phyloP scores from a whole-genome alignment of 1,140 invertebrate species.

The Macrocentrus cingulum region DNA sequence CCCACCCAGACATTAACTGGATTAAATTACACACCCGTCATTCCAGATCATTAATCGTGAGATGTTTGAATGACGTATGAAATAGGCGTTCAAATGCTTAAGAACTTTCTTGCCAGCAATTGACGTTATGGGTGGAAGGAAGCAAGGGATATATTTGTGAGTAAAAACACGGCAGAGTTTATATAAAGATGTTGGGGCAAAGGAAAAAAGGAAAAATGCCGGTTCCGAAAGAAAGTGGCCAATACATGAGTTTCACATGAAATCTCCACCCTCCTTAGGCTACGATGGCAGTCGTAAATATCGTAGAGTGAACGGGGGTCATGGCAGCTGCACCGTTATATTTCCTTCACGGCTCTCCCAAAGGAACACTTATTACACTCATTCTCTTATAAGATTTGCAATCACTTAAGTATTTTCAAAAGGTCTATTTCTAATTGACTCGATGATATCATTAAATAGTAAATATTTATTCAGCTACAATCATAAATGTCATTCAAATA shows the following conservation, averaged over 20 bases:
- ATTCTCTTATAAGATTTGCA: conserved; percentile 48
- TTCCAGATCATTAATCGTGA: background rate
- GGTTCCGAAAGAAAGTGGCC: background rate
- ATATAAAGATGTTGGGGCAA: background rate
- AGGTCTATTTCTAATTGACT: conserved; percentile 32
- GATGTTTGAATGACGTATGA: too few species aligned
- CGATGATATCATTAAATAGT: too few species aligned
- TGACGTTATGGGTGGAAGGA: background rate
- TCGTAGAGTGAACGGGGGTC: conserved; percentile 36
- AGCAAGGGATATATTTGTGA: background rate
- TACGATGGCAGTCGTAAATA: conserved; percentile 54
- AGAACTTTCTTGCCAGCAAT: too few species aligned
- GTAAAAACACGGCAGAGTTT: background rate
- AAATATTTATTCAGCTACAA: too few species aligned
- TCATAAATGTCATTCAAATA: too few species aligned
- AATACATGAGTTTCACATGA: conserved; percentile 6
- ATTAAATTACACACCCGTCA: conserved; percentile 10
- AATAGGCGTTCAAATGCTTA: too few species aligned
- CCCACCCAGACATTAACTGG: background rate
- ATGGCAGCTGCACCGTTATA: conserved; percentile 15
- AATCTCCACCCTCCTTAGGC: conserved; percentile 46
- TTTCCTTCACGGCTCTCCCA: conserved; percentile 46
- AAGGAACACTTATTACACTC: conserved; percentile 52
- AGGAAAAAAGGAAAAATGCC: background rate
- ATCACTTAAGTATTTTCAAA: conserved; percentile 56